Evolutionary conservation across 2,888 invertebrate genomes (phyloP).

Genomic region (Euproctis similis): DNA sequence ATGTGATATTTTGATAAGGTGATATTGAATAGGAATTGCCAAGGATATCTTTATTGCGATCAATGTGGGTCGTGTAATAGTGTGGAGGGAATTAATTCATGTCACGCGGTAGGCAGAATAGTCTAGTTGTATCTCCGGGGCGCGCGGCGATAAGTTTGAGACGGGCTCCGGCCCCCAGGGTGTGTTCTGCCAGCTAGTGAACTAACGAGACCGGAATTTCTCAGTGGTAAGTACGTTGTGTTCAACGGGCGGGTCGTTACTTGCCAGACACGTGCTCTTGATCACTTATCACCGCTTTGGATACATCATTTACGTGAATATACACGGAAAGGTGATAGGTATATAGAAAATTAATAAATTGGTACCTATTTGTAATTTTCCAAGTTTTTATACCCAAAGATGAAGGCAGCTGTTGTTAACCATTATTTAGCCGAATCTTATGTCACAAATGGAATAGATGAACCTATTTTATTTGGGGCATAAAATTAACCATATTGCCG

Average conservation of each 20-base stretch:
- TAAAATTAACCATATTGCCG: no score
- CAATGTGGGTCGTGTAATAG: constrained; percentile 58
- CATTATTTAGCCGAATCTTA: no score
- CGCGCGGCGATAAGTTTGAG: constrained; percentile 59
- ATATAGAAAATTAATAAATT: no score
- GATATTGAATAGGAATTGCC: constrained; percentile 29
- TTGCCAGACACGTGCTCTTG: constrained; percentile 31
- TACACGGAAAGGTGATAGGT: no score
- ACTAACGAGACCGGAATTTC: constrained; percentile 63
- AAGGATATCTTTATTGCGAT: constrained; percentile 62
- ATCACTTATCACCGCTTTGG: constrained; percentile 47
- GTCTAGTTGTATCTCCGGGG: constrained; percentile 41
- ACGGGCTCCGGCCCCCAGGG: constrained; percentile 36
- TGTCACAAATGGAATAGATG: no score
- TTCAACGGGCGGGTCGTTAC: constrained; percentile 36
- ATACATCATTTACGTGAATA: constrained; percentile 30
- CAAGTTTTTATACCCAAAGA: no score
- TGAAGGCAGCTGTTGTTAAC: no score
- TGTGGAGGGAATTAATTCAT: constrained; percentile 66
- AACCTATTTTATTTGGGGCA: no score
- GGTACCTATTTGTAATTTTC: no score
- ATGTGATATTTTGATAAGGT: constrained; percentile 3
- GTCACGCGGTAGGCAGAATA: constrained; percentile 50
- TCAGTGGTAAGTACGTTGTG: constrained; percentile 52
- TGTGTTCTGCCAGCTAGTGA: constrained; percentile 55